phyloP scores from a whole-genome alignment of 1,140 invertebrate species.

The Asbolus verrucosus region DNA sequence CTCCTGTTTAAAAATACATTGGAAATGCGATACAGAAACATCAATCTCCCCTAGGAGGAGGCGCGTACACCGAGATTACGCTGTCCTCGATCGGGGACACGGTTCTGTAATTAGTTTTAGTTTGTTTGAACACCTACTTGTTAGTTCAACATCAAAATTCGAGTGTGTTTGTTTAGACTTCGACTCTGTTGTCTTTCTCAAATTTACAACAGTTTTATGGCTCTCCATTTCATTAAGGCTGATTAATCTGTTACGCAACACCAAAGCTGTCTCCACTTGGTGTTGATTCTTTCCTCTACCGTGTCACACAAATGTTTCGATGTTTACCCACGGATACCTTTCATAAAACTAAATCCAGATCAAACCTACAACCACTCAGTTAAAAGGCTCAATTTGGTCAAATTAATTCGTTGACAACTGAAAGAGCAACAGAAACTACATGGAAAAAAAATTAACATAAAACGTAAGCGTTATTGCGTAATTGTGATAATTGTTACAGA shows the following conservation, averaged over 20 bases:
- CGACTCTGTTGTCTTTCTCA: constrained; percentile 35
- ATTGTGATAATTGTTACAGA: no score
- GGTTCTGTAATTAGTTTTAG: constrained; percentile 30
- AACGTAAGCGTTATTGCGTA: no score
- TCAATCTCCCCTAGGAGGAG: constrained; percentile 34
- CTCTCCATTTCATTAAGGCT: constrained; percentile 23
- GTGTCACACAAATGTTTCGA: neutral
- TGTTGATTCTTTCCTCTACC: constrained; percentile 26
- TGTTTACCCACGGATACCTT: neutral
- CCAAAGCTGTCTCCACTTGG: constrained; percentile 17
- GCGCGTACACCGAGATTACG: constrained; percentile 5
- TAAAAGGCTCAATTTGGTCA: no score
- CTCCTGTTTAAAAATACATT: constrained; percentile 35
- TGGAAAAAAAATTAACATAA: no score
- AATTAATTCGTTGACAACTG: no score
- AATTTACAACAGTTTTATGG: constrained; percentile 34
- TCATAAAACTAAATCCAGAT: no score
- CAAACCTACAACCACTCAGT: no score
- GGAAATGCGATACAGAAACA: constrained; percentile 35
- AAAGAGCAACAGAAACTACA: no score
- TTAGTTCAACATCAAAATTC: constrained; percentile 38
- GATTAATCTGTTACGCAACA: constrained; percentile 33
- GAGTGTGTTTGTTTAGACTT: constrained; percentile 29
- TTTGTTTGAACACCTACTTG: constrained; percentile 39
- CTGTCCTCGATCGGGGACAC: constrained; percentile 25